phyloP scores from a whole-genome alignment of 23 tunicate species.

The Phallusia fumigata region DNA sequence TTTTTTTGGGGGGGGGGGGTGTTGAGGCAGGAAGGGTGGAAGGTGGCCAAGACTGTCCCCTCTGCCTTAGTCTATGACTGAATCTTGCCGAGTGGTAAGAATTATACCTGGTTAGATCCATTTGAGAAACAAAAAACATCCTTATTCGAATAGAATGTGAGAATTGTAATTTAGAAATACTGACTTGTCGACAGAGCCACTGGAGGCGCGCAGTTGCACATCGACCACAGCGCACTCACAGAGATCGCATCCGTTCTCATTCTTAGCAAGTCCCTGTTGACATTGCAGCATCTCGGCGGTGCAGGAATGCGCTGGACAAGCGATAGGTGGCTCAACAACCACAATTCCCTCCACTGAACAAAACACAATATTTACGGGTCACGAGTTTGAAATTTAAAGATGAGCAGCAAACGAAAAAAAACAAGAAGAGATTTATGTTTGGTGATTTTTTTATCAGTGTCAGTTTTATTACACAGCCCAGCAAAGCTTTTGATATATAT shows the following conservation, averaged over 20 bases:
- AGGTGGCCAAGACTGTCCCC: not conserved
- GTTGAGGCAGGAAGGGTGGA: too few species aligned
- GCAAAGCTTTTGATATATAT: too few species aligned
- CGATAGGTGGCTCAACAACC: not conserved
- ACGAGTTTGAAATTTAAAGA: too few species aligned
- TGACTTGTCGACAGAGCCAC: not conserved
- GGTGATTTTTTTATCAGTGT: too few species aligned
- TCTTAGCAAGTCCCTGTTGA: conserved; percentile 21
- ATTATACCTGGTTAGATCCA: too few species aligned
- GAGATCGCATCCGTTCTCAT: conserved; percentile 51
- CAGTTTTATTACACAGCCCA: too few species aligned
- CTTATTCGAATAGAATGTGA: too few species aligned
- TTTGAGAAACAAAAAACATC: too few species aligned
- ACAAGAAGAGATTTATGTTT: too few species aligned
- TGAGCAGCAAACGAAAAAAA: too few species aligned
- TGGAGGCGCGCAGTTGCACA: not conserved
- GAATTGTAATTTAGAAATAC: not conserved
- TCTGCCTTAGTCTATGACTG: not conserved
- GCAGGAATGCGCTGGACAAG: conserved; percentile 35
- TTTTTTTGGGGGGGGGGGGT: too few species aligned
- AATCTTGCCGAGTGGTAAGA: not conserved
- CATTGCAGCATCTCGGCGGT: conserved; percentile 49
- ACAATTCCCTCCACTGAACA: not conserved
- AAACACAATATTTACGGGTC: too few species aligned
- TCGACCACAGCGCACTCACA: conserved; percentile 31